Percentiles rank a stretch among this genome's conserved stretches.
Evolutionary conservation across 2,888 invertebrate genomes (phyloP).

Genomic region (Liopterus haemorrhoidalis): DNA sequence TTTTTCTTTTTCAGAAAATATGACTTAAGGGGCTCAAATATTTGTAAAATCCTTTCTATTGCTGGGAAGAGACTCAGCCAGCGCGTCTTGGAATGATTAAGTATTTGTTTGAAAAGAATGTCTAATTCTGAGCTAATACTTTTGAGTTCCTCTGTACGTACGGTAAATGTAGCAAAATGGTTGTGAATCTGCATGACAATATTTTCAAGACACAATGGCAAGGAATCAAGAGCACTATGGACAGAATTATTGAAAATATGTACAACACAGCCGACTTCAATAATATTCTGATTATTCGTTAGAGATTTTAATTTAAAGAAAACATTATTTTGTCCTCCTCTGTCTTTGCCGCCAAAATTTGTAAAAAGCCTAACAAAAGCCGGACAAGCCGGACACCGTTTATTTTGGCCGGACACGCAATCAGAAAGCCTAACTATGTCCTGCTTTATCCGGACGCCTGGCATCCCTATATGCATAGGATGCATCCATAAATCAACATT

Average conservation of each 20-base stretch:
- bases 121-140: conserved; percentile 1
- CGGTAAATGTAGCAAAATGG: conserved; percentile 11
- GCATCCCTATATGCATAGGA: too few species aligned
- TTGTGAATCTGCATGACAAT: conserved; percentile 16
- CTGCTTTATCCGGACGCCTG: too few species aligned
- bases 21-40: conserved; percentile 15
- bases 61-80: conserved; percentile 11
- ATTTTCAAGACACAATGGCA: conserved; percentile 9
- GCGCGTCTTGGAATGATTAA: conserved; percentile 8
- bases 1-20: conserved; percentile 18
- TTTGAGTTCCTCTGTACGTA: conserved; percentile 3
- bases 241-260: conserved; percentile 17
- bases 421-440: too few species aligned
- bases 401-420: too few species aligned
- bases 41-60: conserved; percentile 16
- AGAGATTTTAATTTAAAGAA: conserved; percentile 14
- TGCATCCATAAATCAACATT: too few species aligned
- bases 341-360: conserved; percentile 19
- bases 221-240: conserved; percentile 9
- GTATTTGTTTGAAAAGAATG: conserved; percentile 12
- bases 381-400: too few species aligned
- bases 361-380: too few species aligned
- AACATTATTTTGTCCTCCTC: conserved; percentile 18
- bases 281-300: conserved; percentile 4
- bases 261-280: conserved; percentile 17